Percentiles rank a stretch among this genome's conserved stretches.
Conservation (phyloP, 1,140 invertebrate species). For the Leptonema lineaticorne region DNA sequence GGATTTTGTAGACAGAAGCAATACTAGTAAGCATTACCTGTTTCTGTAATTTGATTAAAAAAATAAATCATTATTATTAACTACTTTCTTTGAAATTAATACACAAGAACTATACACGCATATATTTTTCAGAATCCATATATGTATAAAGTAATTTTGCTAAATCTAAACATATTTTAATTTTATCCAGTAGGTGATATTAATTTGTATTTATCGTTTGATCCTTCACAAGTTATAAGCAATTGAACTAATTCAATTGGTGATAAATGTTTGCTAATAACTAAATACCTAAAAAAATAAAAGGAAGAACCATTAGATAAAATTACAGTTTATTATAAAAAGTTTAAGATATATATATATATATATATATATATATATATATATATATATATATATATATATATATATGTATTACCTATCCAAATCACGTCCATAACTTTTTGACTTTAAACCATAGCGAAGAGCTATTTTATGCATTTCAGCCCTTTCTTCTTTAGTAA, state of each 20-base stretch:
- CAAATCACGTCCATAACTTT: constrained; percentile 57
- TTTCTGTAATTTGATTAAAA: too few relatives aligned
- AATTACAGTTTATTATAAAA: background rate
- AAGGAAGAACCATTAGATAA: background rate
- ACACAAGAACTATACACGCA: too few relatives aligned
- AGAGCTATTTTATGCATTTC: constrained; percentile 61
- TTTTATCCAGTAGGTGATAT: constrained; percentile 44
- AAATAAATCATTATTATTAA: too few relatives aligned
- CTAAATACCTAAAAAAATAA: constrained; percentile 49
- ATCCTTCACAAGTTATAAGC: constrained; percentile 47
- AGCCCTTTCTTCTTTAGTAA: constrained; percentile 70
- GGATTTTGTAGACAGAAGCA: background rate
- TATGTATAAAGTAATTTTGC: background rate
- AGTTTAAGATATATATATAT: too few relatives aligned
- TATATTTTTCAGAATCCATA: too few relatives aligned
- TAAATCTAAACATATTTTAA: background rate
- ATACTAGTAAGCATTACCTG: too few relatives aligned
- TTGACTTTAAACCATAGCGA: constrained; percentile 57
- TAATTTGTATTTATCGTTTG: constrained; percentile 50
- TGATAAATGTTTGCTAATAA: constrained; percentile 50
- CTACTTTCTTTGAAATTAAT: too few relatives aligned
- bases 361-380: background rate
- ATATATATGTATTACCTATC: constrained; percentile 40
- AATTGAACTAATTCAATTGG: constrained; percentile 48
- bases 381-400: constrained; percentile 19